Percentiles rank a stretch among this genome's conserved stretches.
Evolutionary conservation across 2,888 invertebrate species (phyloP).

Genomic region (Chouioia cunea): DNA sequence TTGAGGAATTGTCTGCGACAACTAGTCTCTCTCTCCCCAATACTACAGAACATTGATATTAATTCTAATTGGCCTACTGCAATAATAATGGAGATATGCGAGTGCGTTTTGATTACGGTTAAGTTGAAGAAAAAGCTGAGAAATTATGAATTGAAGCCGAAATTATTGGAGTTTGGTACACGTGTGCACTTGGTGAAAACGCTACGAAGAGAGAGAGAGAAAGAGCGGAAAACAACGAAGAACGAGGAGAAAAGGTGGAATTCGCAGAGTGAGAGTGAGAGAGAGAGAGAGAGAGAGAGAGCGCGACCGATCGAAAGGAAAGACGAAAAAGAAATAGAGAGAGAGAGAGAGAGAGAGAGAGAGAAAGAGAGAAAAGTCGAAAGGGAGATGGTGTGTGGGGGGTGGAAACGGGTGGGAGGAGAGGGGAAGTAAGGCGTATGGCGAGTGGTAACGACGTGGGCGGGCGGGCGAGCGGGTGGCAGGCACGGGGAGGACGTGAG

Average conservation of each 20-base stretch:
- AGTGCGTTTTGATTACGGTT: too few relatives aligned
- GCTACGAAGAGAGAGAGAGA: too few relatives aligned
- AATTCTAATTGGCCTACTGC: too few relatives aligned
- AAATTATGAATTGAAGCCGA: too few relatives aligned
- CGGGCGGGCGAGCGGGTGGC: constrained; percentile 54
- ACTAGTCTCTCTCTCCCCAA: too few relatives aligned
- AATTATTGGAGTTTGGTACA: too few relatives aligned
- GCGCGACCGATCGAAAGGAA: constrained; percentile 32
- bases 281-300: constrained; percentile 9
- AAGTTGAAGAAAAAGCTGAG: too few relatives aligned
- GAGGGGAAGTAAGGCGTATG: constrained; percentile 46
- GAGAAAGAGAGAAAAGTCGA: constrained; percentile 3
- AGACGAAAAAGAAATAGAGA: constrained; percentile 44
- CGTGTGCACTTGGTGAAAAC: too few relatives aligned
- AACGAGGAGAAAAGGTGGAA: constrained; percentile 20
- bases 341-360: not conserved
- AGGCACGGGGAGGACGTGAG: constrained; percentile 57
- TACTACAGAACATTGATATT: too few relatives aligned
- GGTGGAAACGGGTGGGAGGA: constrained; percentile 37
- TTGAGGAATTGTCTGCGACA: too few relatives aligned
- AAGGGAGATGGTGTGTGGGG: constrained; percentile 41
- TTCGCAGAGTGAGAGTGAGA: not conserved
- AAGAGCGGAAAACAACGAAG: constrained; percentile 44
- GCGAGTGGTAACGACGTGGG: constrained; percentile 56
- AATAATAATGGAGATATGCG: too few relatives aligned